These are phyloP conservation scores for Apodemus sylvaticus DNA, from an alignment of 2,113 vertebrate species.

Conservation along the genomic window DNA sequence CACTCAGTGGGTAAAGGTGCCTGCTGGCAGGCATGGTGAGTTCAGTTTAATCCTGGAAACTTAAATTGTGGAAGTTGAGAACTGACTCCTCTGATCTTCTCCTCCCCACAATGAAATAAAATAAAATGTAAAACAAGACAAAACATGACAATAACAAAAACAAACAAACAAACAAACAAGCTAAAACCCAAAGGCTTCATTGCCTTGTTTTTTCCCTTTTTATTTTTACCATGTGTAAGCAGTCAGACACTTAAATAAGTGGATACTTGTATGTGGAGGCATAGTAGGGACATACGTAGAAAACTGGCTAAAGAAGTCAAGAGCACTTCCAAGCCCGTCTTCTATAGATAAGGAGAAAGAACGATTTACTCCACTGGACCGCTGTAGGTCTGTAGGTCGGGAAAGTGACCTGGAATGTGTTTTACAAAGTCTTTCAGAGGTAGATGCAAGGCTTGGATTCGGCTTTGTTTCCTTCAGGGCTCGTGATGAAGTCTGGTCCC, in stretches of 20 bases:
- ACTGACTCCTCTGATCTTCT: too few relatives aligned
- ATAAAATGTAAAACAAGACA: neutral
- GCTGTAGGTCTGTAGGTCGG: neutral
- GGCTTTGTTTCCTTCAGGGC: neutral
- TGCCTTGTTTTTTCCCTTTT: neutral
- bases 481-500: neutral
- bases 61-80: neutral
- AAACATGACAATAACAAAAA: neutral
- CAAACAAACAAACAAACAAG: too few relatives aligned
- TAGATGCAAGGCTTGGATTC: neutral
- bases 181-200: neutral
- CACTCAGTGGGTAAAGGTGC: neutral
- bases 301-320: neutral
- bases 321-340: neutral
- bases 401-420: neutral
- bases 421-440: neutral
- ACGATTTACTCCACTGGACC: neutral
- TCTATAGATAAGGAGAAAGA: neutral
- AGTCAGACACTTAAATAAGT: neutral
- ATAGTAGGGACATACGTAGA: neutral
- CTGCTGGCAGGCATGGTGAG: neutral
- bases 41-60: neutral
- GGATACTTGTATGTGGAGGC: neutral
- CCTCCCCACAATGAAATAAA: neutral
- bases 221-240: neutral